Base-by-base conservation (phyloP, 2,113 vertebrate genomes). In the Camelus bactrianus region DNA sequence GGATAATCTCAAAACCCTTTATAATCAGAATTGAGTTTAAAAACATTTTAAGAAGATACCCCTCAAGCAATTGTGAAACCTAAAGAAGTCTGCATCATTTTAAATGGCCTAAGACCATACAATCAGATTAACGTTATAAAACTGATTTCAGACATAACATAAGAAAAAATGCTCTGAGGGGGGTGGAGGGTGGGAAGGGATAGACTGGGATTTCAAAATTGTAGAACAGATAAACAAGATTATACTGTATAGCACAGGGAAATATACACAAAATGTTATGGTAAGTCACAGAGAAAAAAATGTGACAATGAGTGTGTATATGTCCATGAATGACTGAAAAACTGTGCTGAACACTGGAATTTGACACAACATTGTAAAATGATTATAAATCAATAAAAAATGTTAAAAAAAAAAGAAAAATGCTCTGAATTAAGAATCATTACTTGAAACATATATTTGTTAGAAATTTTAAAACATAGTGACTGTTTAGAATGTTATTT, bases 121-220 rank as follows among this genome's bases (percentile, higher is more conserved):
- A 91, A 94, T 85, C 62, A 94, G 64, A 85, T 80, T 81, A 93
- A 88, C 8, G 92, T 65, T 69, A 93, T 92, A 91, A 91, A 91
- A 64, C 5, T 72, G 3, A 62, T 86, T 94, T 80, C 72, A 2
- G 20, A 77, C 30, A 93, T 17, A 89, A 38, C 22, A 84, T 93
- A 10, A 88, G 81, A 94, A 96, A 86, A 10, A 93, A 88, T 42
- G 38, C 38, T 42, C 38, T 42, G 38, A 42, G 38, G 38, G 38
- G 38, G 38, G 38, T 42, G 38, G 38, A 42, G 38, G 38, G 38
- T 42, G 38, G 38, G 38, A 42, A 42, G 38, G 38, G 38, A 42
- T 42, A 42, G 38, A 42, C 38, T 42, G 38, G 38, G 38, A 42
- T 42, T 42, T 42, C 38, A 42, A 42, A 42, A 42, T 42, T 42